Evolutionary conservation across 2,888 invertebrate species (phyloP), one percentile per base, ranked within the genome.

Genomic region (Pristionchus mayeri): DNA sequence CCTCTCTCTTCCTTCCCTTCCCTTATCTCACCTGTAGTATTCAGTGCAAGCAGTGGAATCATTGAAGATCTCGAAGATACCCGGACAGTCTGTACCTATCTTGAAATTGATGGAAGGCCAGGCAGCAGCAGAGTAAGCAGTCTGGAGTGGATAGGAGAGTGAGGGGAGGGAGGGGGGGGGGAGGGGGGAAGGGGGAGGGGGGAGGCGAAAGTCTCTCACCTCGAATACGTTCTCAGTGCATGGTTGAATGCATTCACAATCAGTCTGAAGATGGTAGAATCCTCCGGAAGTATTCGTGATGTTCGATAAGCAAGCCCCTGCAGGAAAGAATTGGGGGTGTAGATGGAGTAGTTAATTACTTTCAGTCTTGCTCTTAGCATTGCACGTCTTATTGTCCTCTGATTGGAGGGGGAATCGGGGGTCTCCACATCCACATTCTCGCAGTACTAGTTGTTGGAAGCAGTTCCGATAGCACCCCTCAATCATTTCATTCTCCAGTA

Each of bases 31-130:
- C 84, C 90, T 85, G 84, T 92, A 92, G 84, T 92, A 92, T 85
- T 92, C 92, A 13, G 91, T 88, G 85, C 92, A 92, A 21, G 91
- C 91, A 85, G 86, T 87, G 0, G 90, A 87, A 71, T 91, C 92
- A 79, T 92, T 92, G 82, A 88, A 88, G n/a, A 90, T 91, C 34
- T 89, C 88, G 18, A 86, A 75, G 1, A 91, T 91, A 11, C 89
- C 89, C 13, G 91, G 90, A 87, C 92, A 92, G 78, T 91, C 92
- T 9, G 86, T 86, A 71, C 89, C 88, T 67, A 92, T 90, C 78
- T 91, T 91, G 87, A 92, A 93, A 71, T 92, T 93, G 11, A 88
- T 84, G 27, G 91, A 90, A 3, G 92, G 92, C 92, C 92, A 92
- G 3, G 92, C 91, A 3, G 92, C 92, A 27, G 92, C 92, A 6